Base-by-base conservation (phyloP, 2,888 invertebrate genomes). In the Thymelicus acteon region DNA sequence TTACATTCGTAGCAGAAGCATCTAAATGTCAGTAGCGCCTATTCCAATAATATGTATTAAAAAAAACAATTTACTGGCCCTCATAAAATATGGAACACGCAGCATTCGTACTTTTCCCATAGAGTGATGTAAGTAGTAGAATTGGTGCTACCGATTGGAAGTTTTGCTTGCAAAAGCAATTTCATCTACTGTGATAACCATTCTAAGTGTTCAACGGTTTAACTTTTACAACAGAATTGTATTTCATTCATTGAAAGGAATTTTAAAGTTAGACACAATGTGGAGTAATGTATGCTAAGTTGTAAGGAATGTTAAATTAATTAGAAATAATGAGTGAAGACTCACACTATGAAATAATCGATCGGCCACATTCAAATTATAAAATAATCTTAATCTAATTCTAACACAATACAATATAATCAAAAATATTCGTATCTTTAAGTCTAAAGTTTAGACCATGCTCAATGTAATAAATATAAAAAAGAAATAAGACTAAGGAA, bases 301-400 rank as follows among this genome's bases (percentile, higher is more conserved):
- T 52, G 40, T 12, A 61, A 31, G 44, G 12, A 49, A 67, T 52
- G 60, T 61, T 44, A 65, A 44, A 24, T 47, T 2, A 57, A 52
- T 15, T 48, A n/a, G 63, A 37, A 58, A 40, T 58, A 87, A 93
- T 92, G 92, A 93, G 92, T 92, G 92, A 92, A 92, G 92, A 92
- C 90, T 86, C 87, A 87, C 85, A 82, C 78, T 75, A 75, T 75
- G 73, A 80, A 75, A 75, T 78, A 80, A 62, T 68, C 65, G 65
- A 79, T 82, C 78, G 80, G 85, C 83, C 82, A 86, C 79, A 82
- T 79, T 72, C 72, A 75, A 75, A 79, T 77, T 75, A 78, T 78
- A 79, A 65, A 74, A 70, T 58, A 63, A 63, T 65, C 74, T 76
- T 75, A 75, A 64, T 70, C 71, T 74, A 77, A 76, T 69, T 74